Evolutionary conservation across 2,797 vertebrate genomes (phyloP).

Genomic region (Enteromius viviparus): DNA sequence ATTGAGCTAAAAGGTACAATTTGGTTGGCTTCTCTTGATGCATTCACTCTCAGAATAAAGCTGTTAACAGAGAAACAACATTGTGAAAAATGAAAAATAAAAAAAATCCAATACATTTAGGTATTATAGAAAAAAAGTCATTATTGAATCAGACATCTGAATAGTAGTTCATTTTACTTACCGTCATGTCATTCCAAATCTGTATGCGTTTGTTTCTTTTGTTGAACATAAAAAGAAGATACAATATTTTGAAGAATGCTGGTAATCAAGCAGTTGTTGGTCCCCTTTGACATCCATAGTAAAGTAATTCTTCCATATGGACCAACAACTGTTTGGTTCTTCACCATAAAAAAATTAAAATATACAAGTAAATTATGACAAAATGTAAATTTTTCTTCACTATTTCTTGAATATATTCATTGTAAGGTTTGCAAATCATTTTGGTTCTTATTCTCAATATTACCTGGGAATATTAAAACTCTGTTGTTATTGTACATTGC

Average conservation of each 20-base stretch:
- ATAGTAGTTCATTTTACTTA: background rate
- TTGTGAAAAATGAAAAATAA: background rate
- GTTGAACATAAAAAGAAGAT: background rate
- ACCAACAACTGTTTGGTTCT: background rate
- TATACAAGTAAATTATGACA: background rate
- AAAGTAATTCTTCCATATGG: background rate
- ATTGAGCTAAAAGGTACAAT: constrained; percentile 2
- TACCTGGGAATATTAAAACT: background rate
- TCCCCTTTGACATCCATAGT: background rate
- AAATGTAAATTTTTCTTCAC: background rate
- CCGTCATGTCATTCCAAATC: background rate
- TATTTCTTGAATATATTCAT: background rate
- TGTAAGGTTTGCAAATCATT: background rate
- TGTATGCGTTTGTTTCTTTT: background rate
- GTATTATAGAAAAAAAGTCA: background rate
- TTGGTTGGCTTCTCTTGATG: constrained; percentile 1
- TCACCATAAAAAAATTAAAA: background rate
- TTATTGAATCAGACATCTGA: background rate
- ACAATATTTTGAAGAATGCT: background rate
- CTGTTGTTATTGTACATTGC: background rate
- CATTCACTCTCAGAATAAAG: background rate
- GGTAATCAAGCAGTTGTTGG: background rate
- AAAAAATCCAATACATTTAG: background rate
- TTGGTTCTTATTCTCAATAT: background rate
- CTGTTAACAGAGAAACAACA: background rate